These are phyloP conservation scores for Calephelis nemesis DNA, from an alignment of 1,140 invertebrate genomes.

Conservation along the genomic window DNA sequence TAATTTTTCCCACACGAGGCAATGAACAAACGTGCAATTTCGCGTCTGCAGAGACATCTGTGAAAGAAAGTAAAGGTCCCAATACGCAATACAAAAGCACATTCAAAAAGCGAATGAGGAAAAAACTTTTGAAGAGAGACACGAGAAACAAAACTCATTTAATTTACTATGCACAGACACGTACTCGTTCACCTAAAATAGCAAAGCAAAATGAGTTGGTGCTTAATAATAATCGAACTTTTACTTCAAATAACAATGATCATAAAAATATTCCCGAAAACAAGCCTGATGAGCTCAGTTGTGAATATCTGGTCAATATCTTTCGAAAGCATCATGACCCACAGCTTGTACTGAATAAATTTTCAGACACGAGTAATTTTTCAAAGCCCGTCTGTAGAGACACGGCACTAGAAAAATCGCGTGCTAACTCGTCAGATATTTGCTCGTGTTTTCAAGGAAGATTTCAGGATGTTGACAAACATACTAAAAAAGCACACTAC, in stretches of 20 bases:
- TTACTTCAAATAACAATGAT: background rate
- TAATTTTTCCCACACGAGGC: constrained; percentile 26
- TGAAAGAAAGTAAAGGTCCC: constrained; percentile 1
- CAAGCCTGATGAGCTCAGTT: constrained; percentile 17
- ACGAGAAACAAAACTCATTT: constrained; percentile 41
- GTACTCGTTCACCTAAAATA: constrained; percentile 5
- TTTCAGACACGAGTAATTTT: constrained; percentile 47
- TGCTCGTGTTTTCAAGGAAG: constrained; percentile 59
- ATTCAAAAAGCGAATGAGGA: constrained; percentile 35
- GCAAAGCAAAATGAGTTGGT: background rate
- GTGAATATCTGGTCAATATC: constrained; percentile 36
- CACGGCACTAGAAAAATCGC: constrained; percentile 8
- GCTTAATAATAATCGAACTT: background rate
- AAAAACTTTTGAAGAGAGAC: constrained; percentile 36
- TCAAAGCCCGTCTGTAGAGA: constrained; percentile 60
- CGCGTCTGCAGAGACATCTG: background rate
- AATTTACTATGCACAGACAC: constrained; percentile 57
- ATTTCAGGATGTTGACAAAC: constrained; percentile 55
- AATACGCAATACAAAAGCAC: constrained; percentile 30
- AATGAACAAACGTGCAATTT: constrained; percentile 6
- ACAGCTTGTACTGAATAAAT: constrained; percentile 36
- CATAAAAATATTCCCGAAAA: background rate
- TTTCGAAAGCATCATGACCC: constrained; percentile 53
- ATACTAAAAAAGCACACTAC: background rate
- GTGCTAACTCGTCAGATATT: constrained; percentile 41